Conservation (phyloP, 2,113 vertebrate species). For the Lynx canadensis region DNA sequence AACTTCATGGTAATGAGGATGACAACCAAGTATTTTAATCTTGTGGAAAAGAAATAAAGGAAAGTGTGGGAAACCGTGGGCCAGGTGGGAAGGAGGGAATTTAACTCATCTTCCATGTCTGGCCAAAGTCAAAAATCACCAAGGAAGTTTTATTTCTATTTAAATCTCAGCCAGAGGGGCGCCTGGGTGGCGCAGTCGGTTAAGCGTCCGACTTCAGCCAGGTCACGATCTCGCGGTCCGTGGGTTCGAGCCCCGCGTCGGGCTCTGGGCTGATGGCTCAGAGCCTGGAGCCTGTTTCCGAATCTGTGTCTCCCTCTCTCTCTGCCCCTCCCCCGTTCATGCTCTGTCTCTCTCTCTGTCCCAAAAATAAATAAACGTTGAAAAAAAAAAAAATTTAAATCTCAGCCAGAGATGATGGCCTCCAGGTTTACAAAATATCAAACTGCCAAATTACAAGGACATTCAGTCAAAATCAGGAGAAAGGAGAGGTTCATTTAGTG, state of each 20-base stretch:
- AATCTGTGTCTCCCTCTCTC: too few species aligned
- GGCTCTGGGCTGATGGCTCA: too few species aligned
- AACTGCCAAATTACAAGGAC: conserved; percentile 31
- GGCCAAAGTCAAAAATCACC: conserved; percentile 41
- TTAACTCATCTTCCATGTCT: not conserved
- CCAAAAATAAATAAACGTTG: too few species aligned
- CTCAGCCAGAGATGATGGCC: not conserved
- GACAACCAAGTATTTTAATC: not conserved
- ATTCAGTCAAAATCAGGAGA: not conserved
- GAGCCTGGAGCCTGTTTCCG: too few species aligned
- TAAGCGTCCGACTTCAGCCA: too few species aligned
- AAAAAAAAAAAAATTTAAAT: too few species aligned
- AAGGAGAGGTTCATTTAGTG: not conserved
- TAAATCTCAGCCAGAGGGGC: conserved; percentile 14
- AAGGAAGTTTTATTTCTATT: not conserved
- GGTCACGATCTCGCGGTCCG: too few species aligned
- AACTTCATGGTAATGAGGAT: not conserved
- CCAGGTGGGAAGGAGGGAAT: not conserved
- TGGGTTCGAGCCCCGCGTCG: too few species aligned
- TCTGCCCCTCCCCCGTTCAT: too few species aligned
- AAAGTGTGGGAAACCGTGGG: not conserved
- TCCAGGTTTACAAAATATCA: not conserved
- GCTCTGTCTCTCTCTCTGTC: too few species aligned
- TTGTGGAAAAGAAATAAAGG: not conserved
- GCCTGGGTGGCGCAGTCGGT: too few species aligned